Conservation (phyloP, 1,140 invertebrate genomes). For the Ceratosolen fusciceps region DNA sequence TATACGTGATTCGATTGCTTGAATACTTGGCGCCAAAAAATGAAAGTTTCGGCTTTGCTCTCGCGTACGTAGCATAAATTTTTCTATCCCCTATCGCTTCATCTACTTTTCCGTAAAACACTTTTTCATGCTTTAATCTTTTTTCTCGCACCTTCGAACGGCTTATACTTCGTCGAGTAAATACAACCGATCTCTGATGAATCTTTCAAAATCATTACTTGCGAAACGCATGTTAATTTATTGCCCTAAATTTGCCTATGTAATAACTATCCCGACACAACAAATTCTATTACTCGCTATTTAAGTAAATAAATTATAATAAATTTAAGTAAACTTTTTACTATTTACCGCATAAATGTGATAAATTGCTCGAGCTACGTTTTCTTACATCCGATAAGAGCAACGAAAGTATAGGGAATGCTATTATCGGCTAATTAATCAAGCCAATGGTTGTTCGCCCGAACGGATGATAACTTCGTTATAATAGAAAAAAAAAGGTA, state of each 20-base stretch:
- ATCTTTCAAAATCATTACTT: not conserved
- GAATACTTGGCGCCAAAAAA: conserved; percentile 35
- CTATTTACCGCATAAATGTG: no score
- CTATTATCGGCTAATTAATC: no score
- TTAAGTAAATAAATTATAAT: no score
- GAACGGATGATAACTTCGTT: no score
- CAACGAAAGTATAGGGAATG: no score
- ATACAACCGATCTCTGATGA: not conserved
- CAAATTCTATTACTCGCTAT: not conserved
- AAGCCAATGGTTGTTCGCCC: no score
- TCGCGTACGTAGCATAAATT: conserved; percentile 17
- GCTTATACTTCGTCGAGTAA: not conserved
- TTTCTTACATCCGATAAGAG: no score
- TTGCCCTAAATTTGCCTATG: no score
- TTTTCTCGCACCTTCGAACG: not conserved
- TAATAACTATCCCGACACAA: not conserved
- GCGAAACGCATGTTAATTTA: not conserved
- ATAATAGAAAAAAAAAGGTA: no score
- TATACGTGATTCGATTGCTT: conserved; percentile 40
- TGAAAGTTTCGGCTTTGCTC: conserved; percentile 18
- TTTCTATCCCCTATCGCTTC: not conserved
- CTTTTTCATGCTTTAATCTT: not conserved
- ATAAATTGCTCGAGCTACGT: no score
- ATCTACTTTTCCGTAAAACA: no score
- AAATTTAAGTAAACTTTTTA: no score